phyloP scores from a whole-genome alignment of 2,113 vertebrate genomes.

The Campylorhamphus procurvoides region DNA sequence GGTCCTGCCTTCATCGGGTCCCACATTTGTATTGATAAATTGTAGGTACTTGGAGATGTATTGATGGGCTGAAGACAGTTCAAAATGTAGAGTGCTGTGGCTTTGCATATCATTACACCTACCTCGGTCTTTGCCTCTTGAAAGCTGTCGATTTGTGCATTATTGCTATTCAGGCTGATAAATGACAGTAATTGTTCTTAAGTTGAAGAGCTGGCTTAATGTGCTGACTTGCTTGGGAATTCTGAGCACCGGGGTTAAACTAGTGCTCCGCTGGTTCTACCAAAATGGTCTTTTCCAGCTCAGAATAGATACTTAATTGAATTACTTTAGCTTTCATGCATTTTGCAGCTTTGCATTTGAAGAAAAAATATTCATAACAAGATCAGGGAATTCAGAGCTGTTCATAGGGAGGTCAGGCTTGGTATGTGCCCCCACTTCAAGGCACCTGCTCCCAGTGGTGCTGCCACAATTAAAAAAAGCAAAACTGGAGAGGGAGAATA shows the following conservation, averaged over 20 bases:
- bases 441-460: constrained; percentile 32
- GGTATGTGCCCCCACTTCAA: constrained; percentile 53
- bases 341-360: constrained; percentile 75
- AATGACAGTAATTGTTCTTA: constrained; percentile 90
- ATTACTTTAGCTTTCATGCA: constrained; percentile 78
- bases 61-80: constrained; percentile 81
- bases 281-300: constrained; percentile 78
- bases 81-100: constrained; percentile 78
- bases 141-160: constrained; percentile 87
- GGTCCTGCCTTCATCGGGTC: constrained; percentile 75
- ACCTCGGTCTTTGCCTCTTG: constrained; percentile 77
- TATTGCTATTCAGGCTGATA: constrained; percentile 87
- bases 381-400: constrained; percentile 59
- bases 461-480: constrained; percentile 22
- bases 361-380: constrained; percentile 68
- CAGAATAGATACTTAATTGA: constrained; percentile 81
- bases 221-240: constrained; percentile 84
- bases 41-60: constrained; percentile 82
- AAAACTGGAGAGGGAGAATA: background rate
- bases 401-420: constrained; percentile 46
- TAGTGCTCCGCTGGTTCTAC: constrained; percentile 72
- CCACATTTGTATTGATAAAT: constrained; percentile 85
- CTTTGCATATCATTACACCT: constrained; percentile 86
- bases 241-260: constrained; percentile 79
- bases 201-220: constrained; percentile 86